Percentiles rank a stretch among this genome's conserved stretches.
Evolutionary conservation across 2,113 vertebrate species (phyloP).

Genomic region (mouse (Mus musculus)): GRCm39 chr8:73624501-73625000

Average conservation of each 20-base stretch:
- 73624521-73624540: fast-evolving
- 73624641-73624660: neutral
- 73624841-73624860: neutral
- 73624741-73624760: neutral
- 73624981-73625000: neutral
- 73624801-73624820: neutral
- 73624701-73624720: neutral
- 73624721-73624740: too few species aligned
- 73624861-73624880: neutral
- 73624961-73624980: neutral
- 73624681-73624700: neutral
- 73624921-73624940: neutral
- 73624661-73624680: neutral
- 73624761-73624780: neutral
- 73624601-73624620: neutral
- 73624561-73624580: neutral
- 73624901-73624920: fast-evolving
- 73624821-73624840: neutral
- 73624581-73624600: neutral
- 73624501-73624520: neutral
- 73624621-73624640: neutral
- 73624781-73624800: neutral
- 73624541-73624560: neutral
- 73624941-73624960: neutral
- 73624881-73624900: neutral